Conservation (phyloP, 2,888 invertebrate species). For the Cataglyphis albicans region DNA sequence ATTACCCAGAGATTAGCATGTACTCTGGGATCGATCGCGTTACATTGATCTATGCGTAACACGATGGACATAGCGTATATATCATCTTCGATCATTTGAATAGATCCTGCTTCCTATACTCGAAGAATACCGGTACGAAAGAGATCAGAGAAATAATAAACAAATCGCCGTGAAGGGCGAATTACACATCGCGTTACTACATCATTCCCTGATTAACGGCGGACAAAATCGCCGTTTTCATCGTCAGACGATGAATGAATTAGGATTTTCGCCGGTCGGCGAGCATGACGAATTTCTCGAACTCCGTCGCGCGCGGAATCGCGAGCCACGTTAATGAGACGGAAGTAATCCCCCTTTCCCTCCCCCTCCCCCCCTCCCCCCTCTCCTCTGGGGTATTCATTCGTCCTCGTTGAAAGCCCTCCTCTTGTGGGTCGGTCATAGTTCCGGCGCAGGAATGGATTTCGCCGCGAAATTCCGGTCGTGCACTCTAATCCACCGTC, state of each 20-base stretch:
- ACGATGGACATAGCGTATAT: neutral
- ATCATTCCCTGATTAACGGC: slow-evolving; percentile 63
- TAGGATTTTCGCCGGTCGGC: slow-evolving; percentile 69
- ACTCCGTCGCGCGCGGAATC: slow-evolving; percentile 64
- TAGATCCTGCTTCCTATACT: neutral
- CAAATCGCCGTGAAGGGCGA: neutral
- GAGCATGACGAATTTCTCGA: slow-evolving; percentile 74
- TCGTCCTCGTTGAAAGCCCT: slow-evolving; percentile 73
- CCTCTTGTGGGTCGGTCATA: slow-evolving; percentile 69
- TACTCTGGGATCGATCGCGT: neutral
- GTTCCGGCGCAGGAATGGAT: slow-evolving; percentile 72
- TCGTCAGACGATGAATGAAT: slow-evolving; percentile 63
- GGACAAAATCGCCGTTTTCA: slow-evolving; percentile 58
- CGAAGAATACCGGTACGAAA: neutral
- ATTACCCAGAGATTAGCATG: slow-evolving; percentile 12
- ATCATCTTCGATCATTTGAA: neutral
- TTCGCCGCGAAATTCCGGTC: slow-evolving; percentile 74
- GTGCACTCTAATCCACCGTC: slow-evolving; percentile 69
- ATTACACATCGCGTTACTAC: slow-evolving; percentile 40
- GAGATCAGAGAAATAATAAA: neutral
- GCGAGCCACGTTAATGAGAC: slow-evolving; percentile 76
- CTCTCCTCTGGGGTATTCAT: slow-evolving; percentile 69
- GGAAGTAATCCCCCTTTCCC: slow-evolving; percentile 77
- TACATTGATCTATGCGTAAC: neutral
- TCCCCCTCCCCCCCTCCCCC: slow-evolving; percentile 63